Evolutionary conservation across 2,888 invertebrate genomes (phyloP), one percentile per base, ranked within the genome.

Genomic region (Shargacucullia verbasci): DNA sequence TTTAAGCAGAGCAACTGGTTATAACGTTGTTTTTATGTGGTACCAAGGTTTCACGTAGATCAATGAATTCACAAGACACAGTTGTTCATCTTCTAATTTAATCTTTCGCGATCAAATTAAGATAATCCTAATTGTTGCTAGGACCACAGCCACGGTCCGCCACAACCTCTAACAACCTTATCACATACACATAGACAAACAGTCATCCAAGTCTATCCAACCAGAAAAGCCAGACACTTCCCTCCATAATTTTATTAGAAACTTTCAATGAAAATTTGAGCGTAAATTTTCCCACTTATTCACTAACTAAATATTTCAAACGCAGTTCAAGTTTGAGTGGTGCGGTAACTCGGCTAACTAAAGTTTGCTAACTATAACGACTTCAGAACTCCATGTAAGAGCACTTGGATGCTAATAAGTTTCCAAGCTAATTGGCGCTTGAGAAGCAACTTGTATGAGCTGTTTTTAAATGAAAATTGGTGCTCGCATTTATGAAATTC

Each of bases 241-340:
- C 20, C 14, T 27, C n/a, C 37, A 59, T 44, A 61, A 60, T 59
- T 41, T 41, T 43, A 53, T 56, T 44, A 60, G 3, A 15, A 59
- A 70, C 46, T 65, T 49, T 54, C 37, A 29, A 49, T 58, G 56
- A 67, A 71, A 75, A 54, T 65, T n/a, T 75, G 45, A 46, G 68
- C 53, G 41, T 41, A 50, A 71, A 72, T 71, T 71, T 59, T 14
- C 35, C 55, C 57, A 71, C 66, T 74, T 58, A 66, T 43, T 52
- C 53, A 34, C 39, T 54, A 69, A 58, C 67, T 70, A 70, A 71
- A 76, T 76, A 73, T 76, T 76, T 50, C 47, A 73, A 67, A 61
- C 58, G 43, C 34, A 46, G 63, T 58, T 54, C 12, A 67, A 73
- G 59, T 73, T 74, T 46, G 55, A 66, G 59, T 41, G 48, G 62